Conservation (phyloP, 2,888 invertebrate species). For the Heterodera filipjevi region DNA sequence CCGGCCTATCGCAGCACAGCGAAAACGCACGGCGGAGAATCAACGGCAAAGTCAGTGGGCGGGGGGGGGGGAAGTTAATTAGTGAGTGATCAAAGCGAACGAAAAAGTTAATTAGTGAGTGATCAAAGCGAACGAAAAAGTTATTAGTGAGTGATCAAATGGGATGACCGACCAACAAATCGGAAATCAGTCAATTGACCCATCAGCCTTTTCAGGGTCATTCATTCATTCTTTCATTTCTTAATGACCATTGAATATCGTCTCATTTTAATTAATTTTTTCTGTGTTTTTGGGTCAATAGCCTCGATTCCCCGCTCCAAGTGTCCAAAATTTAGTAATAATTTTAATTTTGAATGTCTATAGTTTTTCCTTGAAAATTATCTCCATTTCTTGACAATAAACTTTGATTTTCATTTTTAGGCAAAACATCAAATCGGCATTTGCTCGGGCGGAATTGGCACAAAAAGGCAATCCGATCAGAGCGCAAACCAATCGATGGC, state of each 20-base stretch:
- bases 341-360: neutral
- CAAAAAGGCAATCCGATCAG: slow-evolving; percentile 16
- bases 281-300: neutral
- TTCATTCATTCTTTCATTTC: neutral
- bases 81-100: too few species aligned
- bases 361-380: too few species aligned
- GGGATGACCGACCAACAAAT: too few species aligned
- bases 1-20: neutral
- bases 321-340: neutral
- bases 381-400: too few species aligned
- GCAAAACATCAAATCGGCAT: neutral
- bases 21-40: neutral
- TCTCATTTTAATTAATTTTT: neutral
- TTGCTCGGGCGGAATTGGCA: neutral
- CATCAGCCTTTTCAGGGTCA: neutral
- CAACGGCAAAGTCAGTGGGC: neutral
- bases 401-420: neutral
- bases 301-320: neutral
- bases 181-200: too few species aligned
- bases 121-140: too few species aligned
- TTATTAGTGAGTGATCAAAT: too few species aligned
- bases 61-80: too few species aligned
- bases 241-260: neutral
- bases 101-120: too few species aligned
- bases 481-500: slow-evolving; percentile 16